phyloP scores from a whole-genome alignment of 2,113 vertebrate genomes.

The Saguinus imperator region DNA sequence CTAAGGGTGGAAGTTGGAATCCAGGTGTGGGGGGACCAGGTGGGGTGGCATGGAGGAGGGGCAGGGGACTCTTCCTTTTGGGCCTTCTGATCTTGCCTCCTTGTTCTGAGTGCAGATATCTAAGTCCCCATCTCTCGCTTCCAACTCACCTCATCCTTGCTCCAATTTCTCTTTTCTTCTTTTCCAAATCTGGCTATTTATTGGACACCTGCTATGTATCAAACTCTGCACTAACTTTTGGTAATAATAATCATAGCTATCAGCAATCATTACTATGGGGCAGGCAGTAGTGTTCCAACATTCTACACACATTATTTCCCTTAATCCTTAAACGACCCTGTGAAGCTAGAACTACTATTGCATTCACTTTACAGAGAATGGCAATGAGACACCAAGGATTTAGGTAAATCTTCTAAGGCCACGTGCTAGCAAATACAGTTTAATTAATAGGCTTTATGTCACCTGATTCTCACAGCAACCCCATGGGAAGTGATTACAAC shows the following conservation, averaged over 20 bases:
- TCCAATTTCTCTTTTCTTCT: background rate
- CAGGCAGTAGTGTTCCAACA: background rate
- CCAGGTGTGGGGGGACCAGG: background rate
- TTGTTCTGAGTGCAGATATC: background rate
- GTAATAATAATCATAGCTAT: background rate
- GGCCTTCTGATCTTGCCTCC: background rate
- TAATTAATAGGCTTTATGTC: background rate
- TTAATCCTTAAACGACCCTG: background rate
- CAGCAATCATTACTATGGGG: background rate
- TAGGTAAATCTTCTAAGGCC: background rate
- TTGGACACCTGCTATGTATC: background rate
- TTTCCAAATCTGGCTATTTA: background rate
- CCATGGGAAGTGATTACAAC: background rate
- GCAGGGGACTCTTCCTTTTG: background rate
- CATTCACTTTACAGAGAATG: background rate
- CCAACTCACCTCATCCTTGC: background rate
- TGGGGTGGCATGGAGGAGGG: background rate
- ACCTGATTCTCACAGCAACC: background rate
- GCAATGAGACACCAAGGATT: background rate
- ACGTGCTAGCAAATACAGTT: background rate
- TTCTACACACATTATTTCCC: background rate
- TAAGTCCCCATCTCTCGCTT: background rate
- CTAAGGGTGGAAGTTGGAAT: background rate
- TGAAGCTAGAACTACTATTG: background rate
- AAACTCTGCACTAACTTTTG: background rate